A percentile compares a stretch with the other conserved stretches of the same genome.
phyloP scores from a whole-genome alignment of 2,797 vertebrate species.

The Poeciliopsis infans region DNA sequence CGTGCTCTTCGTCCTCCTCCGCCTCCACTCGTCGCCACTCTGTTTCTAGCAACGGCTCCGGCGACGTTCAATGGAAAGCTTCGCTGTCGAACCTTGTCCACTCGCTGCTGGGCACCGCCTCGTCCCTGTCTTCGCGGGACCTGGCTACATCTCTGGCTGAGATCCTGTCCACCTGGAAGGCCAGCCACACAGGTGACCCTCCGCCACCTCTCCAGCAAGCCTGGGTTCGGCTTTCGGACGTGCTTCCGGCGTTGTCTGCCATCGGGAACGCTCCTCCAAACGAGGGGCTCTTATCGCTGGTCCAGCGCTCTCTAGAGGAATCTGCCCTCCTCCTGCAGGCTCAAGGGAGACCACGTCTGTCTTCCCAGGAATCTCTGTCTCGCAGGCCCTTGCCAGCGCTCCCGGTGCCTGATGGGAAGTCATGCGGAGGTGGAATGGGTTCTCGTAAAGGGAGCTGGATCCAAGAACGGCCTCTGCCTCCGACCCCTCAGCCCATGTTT shows the following conservation, averaged over 20 bases:
- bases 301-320: conserved; percentile 83
- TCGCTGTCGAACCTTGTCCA: conserved; percentile 78
- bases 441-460: conserved; percentile 92
- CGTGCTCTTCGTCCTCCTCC: conserved; percentile 69
- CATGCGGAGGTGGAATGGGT: conserved; percentile 78
- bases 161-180: conserved; percentile 83
- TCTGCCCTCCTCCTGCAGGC: conserved; percentile 76
- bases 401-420: conserved; percentile 80
- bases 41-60: conserved; percentile 81
- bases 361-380: conserved; percentile 91
- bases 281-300: conserved; percentile 75
- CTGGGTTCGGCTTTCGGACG: conserved; percentile 81
- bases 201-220: conserved; percentile 77
- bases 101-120: conserved; percentile 63
- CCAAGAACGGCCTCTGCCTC: conserved; percentile 91
- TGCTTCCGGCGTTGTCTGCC: conserved; percentile 77
- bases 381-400: conserved; percentile 89
- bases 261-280: conserved; percentile 70
- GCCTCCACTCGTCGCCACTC: conserved; percentile 79
- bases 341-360: conserved; percentile 85
- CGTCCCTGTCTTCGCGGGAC: conserved; percentile 73
- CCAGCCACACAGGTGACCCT: conserved; percentile 75
- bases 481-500: conserved; percentile 84
- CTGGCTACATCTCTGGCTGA: conserved; percentile 80
- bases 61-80: conserved; percentile 79